Evolutionary conservation across 2,113 vertebrate genomes (phyloP).

Genomic region (Ailuropoda melanoleuca): DNA sequence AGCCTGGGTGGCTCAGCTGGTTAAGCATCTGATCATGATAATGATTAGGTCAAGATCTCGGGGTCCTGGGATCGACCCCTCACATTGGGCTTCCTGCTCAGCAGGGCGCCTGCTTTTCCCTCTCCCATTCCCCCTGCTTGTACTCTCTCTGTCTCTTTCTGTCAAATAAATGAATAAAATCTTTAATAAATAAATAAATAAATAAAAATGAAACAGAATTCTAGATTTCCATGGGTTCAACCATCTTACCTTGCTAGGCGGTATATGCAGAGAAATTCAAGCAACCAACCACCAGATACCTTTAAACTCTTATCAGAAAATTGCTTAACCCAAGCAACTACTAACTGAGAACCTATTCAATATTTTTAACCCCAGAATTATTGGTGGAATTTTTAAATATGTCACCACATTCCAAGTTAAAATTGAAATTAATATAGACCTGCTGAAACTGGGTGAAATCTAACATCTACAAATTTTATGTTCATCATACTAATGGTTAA

Average conservation of each 20-base stretch:
- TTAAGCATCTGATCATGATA: too few relatives aligned
- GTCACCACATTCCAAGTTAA: neutral
- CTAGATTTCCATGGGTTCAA: neutral
- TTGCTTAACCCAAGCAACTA: neutral
- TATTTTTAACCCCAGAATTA: neutral
- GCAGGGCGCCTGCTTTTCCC: too few relatives aligned
- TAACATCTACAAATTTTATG: neutral
- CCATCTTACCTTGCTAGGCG: neutral
- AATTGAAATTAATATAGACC: neutral
- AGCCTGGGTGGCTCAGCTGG: too few relatives aligned
- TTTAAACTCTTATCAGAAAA: neutral
- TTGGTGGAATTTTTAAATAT: neutral
- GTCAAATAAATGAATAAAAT: too few relatives aligned
- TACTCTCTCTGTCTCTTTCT: too few relatives aligned
- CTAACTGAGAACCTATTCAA: neutral
- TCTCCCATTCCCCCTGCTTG: too few relatives aligned
- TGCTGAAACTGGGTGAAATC: neutral
- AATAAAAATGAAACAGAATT: neutral
- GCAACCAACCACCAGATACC: neutral
- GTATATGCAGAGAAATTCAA: neutral
- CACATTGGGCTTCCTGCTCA: too few relatives aligned
- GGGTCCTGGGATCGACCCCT: too few relatives aligned
- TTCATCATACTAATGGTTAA: neutral
- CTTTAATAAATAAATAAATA: too few relatives aligned
- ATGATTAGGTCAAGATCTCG: too few relatives aligned